Conservation (phyloP, 2,888 invertebrate genomes). For the Oscheius sp. region DNA sequence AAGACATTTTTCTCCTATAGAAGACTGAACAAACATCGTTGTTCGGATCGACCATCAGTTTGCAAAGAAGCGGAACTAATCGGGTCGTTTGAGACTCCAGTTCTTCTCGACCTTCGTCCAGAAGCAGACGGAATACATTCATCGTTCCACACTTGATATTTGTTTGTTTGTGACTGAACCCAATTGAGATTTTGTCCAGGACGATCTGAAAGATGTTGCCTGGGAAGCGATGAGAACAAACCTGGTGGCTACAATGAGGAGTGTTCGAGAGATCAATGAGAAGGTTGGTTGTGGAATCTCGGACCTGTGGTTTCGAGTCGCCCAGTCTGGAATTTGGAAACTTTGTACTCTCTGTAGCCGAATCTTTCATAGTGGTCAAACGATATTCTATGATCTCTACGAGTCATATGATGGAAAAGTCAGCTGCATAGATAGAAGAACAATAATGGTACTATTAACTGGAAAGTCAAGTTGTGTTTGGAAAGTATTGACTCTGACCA, state of each 20-base stretch:
- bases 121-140: slow-evolving; percentile 29
- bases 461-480: not conserved
- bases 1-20: not conserved
- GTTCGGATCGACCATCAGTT: slow-evolving; percentile 37
- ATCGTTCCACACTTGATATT: slow-evolving; percentile 24
- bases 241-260: slow-evolving; percentile 37
- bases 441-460: no score
- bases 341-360: no score
- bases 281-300: slow-evolving; percentile 31
- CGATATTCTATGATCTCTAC: no score
- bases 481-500: not conserved
- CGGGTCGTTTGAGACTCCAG: slow-evolving; percentile 35
- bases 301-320: slow-evolving; percentile 38
- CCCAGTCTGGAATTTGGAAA: slow-evolving; percentile 24
- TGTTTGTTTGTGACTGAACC: slow-evolving; percentile 35
- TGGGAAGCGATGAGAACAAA: not conserved
- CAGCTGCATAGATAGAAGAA: no score
- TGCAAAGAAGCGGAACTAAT: slow-evolving; percentile 34
- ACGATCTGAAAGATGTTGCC: slow-evolving; percentile 24
- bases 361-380: no score
- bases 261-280: slow-evolving; percentile 29
- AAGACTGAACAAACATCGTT: slow-evolving; percentile 27
- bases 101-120: slow-evolving; percentile 35
- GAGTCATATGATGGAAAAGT: no score
- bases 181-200: slow-evolving; percentile 34